Percentiles rank a stretch among this genome's conserved stretches.
Evolutionary conservation across 2,888 invertebrate species (phyloP).

Genomic region (Pristionchus mayeri): DNA sequence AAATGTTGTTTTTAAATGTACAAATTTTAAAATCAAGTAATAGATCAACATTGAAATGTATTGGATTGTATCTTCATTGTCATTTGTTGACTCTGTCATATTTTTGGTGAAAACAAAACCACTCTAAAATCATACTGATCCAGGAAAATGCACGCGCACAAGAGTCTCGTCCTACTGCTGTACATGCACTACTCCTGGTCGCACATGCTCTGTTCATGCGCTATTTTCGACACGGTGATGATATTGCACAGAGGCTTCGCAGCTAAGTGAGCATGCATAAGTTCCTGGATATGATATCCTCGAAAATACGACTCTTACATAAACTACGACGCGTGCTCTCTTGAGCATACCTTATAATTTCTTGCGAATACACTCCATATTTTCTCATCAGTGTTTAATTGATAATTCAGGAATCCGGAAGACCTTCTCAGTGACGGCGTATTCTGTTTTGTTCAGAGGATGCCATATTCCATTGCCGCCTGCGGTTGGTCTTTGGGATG

Average conservation of each 20-base stretch:
- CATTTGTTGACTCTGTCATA: neutral
- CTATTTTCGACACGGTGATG: neutral
- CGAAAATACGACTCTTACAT: too few relatives aligned
- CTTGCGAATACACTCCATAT: too few relatives aligned
- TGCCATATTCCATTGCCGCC: neutral
- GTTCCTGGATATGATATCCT: too few relatives aligned
- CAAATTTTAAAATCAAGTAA: too few relatives aligned
- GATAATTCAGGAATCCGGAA: neutral
- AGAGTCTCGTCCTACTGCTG: neutral
- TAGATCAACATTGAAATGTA: too few relatives aligned
- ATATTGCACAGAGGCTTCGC: neutral
- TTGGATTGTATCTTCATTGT: neutral
- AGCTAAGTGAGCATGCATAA: neutral
- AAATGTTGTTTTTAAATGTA: neutral
- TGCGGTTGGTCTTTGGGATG: slow-evolving; percentile 1
- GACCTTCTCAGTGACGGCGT: neutral
- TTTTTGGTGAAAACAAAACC: neutral
- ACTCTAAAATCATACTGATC: neutral
- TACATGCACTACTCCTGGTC: slow-evolving; percentile 20
- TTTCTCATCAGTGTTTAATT: neutral
- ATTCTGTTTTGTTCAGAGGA: neutral
- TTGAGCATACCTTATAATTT: too few relatives aligned
- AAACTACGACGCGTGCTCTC: too few relatives aligned
- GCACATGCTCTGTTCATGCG: neutral
- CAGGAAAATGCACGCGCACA: slow-evolving; percentile 4